A percentile compares a stretch with the other conserved stretches of the same genome.
These are phyloP conservation scores for Pseudomugil tenellus DNA, from an alignment of 2,797 vertebrate genomes.

Conservation along the genomic window DNA sequence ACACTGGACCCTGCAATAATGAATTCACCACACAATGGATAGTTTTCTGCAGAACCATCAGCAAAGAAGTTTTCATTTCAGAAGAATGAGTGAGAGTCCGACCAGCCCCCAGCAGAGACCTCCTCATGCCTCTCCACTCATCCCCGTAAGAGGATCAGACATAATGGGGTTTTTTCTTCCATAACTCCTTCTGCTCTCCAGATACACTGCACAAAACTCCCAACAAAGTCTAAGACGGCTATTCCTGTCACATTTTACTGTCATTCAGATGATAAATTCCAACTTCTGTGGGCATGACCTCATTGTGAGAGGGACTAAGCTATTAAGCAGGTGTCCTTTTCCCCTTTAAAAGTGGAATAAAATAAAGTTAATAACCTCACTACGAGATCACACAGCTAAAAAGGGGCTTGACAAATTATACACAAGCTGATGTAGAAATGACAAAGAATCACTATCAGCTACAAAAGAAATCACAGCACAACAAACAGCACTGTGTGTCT, in stretches of 20 bases:
- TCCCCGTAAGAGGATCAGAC: slow-evolving; percentile 77
- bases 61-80: slow-evolving; percentile 49
- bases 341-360: slow-evolving; percentile 17
- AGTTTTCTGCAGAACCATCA: slow-evolving; percentile 40
- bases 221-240: slow-evolving; percentile 50
- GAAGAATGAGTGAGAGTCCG: slow-evolving; percentile 59
- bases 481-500: slow-evolving; percentile 25
- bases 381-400: slow-evolving; percentile 23
- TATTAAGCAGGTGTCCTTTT: slow-evolving; percentile 53
- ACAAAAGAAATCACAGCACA: slow-evolving; percentile 9
- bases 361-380: slow-evolving; percentile 37
- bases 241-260: slow-evolving; percentile 64
- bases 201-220: slow-evolving; percentile 68
- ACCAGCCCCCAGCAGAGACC: slow-evolving; percentile 61
- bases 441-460: slow-evolving; percentile 25
- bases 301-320: slow-evolving; percentile 51
- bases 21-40: slow-evolving; percentile 36
- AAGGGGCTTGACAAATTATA: slow-evolving; percentile 10
- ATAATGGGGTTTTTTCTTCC: slow-evolving; percentile 76
- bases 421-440: slow-evolving; percentile 23
- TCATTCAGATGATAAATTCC: slow-evolving; percentile 45
- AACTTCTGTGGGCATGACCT: slow-evolving; percentile 55
- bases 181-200: slow-evolving; percentile 60
- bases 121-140: slow-evolving; percentile 69
- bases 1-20: slow-evolving; percentile 46